Percentiles rank a stretch among this genome's conserved stretches.
These are phyloP conservation scores for Acanthaster planci DNA, from an alignment of 35 echinoderm and acorn worm species.

Conservation along the genomic window DNA sequence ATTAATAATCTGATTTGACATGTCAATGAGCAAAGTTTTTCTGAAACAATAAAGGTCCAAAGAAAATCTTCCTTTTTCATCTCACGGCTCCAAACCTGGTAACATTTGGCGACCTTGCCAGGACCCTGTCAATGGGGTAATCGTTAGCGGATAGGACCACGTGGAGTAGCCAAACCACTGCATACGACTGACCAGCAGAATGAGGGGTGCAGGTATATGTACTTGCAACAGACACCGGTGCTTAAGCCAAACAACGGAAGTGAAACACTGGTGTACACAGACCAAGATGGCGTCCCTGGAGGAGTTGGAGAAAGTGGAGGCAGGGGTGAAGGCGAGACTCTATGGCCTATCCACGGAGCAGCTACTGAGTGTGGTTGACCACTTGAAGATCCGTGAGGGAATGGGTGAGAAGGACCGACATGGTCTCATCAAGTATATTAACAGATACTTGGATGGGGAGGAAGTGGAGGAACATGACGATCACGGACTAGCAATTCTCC, in stretches of 20 bases:
- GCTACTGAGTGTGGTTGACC: too few species aligned
- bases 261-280: background rate
- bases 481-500: background rate
- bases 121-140: background rate
- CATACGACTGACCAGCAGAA: background rate
- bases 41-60: too few species aligned
- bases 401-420: background rate
- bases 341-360: too few species aligned
- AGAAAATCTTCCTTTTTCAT: too few species aligned
- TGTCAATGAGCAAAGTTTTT: too few species aligned
- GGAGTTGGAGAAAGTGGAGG: background rate
- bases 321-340: background rate
- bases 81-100: too few species aligned
- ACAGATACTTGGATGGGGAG: slow-evolving; percentile 8
- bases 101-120: background rate
- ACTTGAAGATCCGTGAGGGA: background rate
- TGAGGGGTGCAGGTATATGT: background rate
- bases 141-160: background rate
- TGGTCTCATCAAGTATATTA: background rate
- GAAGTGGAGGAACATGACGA: background rate
- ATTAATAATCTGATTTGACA: too few species aligned
- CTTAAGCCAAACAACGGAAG: background rate
- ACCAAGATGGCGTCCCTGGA: background rate
- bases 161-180: background rate
- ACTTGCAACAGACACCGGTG: background rate